A percentile compares a stretch with the other conserved stretches of the same genome.
phyloP scores from a whole-genome alignment of 2,797 vertebrate genomes.

The Sebastes alutus region DNA sequence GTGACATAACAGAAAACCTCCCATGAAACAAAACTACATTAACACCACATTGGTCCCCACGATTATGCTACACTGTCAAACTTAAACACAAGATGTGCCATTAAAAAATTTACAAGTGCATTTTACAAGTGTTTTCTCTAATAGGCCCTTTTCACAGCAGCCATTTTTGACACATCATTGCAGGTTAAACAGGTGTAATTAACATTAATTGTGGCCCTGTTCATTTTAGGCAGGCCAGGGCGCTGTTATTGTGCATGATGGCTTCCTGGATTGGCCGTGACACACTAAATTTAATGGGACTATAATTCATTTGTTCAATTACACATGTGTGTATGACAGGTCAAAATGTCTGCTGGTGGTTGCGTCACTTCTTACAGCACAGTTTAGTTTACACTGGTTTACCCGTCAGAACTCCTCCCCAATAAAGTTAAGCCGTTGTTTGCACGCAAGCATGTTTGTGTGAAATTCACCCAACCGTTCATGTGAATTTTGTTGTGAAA shows the following conservation, averaged over 20 bases:
- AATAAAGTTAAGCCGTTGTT: slow-evolving; percentile 1
- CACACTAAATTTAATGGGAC: not conserved
- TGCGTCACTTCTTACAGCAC: slow-evolving; percentile 35
- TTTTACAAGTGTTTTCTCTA: not conserved
- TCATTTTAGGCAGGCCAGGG: not conserved
- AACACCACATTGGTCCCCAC: not conserved
- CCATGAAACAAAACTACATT: not conserved
- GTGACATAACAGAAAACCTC: not conserved
- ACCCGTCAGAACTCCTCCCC: slow-evolving; percentile 4
- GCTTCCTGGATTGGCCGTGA: not conserved
- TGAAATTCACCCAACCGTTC: slow-evolving; percentile 2
- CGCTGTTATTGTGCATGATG: not conserved
- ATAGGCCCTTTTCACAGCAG: not conserved
- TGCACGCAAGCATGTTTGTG: not conserved
- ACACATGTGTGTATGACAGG: not conserved
- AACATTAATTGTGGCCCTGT: not conserved
- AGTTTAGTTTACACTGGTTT: slow-evolving; percentile 14
- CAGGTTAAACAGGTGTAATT: not conserved
- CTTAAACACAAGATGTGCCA: not conserved
- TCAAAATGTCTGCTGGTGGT: not conserved
- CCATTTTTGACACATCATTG: not conserved
- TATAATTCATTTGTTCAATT: not conserved
- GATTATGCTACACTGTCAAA: not conserved
- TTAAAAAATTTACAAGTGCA: not conserved
- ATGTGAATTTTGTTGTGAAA: not conserved